These are phyloP conservation scores for Dasypogon diadema DNA, from an alignment of 2,888 invertebrate species.

Conservation along the genomic window DNA sequence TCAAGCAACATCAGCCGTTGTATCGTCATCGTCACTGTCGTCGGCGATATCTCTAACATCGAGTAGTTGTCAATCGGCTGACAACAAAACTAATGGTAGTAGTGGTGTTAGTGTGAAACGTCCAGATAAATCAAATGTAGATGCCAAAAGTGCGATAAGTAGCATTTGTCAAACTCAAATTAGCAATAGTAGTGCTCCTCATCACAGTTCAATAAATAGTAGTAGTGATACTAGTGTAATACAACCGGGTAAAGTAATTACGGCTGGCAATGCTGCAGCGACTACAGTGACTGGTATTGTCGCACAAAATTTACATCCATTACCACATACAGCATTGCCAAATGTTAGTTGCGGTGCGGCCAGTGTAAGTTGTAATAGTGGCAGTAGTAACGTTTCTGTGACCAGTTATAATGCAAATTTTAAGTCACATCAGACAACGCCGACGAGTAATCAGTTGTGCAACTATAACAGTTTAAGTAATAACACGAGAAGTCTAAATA, in stretches of 20 bases:
- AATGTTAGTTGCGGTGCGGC: slow-evolving; percentile 1
- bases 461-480: slow-evolving; percentile 51
- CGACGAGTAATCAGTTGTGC: slow-evolving; percentile 51
- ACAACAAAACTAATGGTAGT: slow-evolving; percentile 12
- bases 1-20: slow-evolving; percentile 58
- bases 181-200: slow-evolving; percentile 40
- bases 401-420: slow-evolving; percentile 34
- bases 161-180: slow-evolving; percentile 46
- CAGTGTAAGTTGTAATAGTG: slow-evolving; percentile 42
- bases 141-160: slow-evolving; percentile 22
- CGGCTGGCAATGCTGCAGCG: slow-evolving; percentile 11
- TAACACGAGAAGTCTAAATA: slow-evolving; percentile 53
- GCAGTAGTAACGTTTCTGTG: neutral
- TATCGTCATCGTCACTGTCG: slow-evolving; percentile 56
- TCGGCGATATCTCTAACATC: slow-evolving; percentile 53
- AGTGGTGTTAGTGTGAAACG: slow-evolving; percentile 30
- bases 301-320: slow-evolving; percentile 51
- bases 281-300: slow-evolving; percentile 47
- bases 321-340: slow-evolving; percentile 57
- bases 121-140: slow-evolving; percentile 27
- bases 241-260: slow-evolving; percentile 21
- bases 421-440: slow-evolving; percentile 23
- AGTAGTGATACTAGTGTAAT: slow-evolving; percentile 40
- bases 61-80: neutral
- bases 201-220: slow-evolving; percentile 35